These are phyloP conservation scores for Donacobius atricapilla DNA, from an alignment of 2,113 vertebrate genomes.

Conservation along the genomic window DNA sequence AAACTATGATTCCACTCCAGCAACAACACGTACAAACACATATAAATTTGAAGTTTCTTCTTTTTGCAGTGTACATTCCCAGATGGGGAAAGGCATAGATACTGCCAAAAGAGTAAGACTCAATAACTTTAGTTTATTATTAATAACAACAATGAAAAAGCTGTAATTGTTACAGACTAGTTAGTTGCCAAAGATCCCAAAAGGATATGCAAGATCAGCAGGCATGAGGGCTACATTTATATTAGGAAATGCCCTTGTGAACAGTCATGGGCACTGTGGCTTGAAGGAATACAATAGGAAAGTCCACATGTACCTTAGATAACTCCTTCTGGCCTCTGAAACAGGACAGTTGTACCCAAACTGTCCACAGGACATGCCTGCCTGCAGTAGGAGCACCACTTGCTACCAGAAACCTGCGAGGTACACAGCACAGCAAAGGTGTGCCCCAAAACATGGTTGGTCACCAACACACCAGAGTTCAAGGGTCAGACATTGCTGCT, in stretches of 20 bases:
- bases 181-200: background rate
- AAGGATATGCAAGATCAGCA: background rate
- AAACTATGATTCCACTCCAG: background rate
- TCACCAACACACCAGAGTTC: background rate
- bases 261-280: background rate
- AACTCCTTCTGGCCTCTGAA: background rate
- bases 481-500: background rate
- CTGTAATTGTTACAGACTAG: background rate
- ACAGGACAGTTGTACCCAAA: background rate
- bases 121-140: background rate
- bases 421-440: fast-evolving
- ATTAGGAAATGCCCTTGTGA: background rate
- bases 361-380: fast-evolving
- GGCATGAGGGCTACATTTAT: background rate
- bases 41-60: background rate
- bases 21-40: background rate
- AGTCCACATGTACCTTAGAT: background rate
- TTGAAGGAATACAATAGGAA: background rate
- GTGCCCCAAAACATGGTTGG: background rate
- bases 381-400: background rate
- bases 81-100: background rate
- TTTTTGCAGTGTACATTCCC: background rate
- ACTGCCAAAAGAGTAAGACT: background rate
- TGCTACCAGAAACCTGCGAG: background rate
- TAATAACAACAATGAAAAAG: background rate